Evolutionary conservation across 35 echinoderm and acorn worm species (phyloP).

Genomic region (Amphiura filiformis): DNA sequence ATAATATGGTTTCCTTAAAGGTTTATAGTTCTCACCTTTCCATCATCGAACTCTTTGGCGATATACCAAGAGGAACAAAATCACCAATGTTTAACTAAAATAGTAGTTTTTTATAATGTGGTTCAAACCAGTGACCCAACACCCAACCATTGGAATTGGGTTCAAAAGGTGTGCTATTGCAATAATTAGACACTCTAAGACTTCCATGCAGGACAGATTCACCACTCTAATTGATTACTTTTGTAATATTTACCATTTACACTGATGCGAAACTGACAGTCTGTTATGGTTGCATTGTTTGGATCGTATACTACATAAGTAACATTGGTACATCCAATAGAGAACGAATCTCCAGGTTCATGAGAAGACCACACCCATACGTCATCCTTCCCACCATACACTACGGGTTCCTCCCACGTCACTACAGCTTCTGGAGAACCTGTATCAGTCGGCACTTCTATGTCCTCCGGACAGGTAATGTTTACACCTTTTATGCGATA

Average conservation of each 20-base stretch:
- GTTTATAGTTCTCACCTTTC: no score
- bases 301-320: not conserved
- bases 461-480: not conserved
- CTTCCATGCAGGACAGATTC: no score
- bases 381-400: not conserved
- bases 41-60: no score
- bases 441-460: not conserved
- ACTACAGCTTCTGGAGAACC: not conserved
- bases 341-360: not conserved
- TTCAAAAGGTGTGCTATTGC: no score
- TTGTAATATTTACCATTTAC: not conserved
- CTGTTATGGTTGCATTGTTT: not conserved
- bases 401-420: not conserved
- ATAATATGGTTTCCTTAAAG: no score
- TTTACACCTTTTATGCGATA: not conserved
- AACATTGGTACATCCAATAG: not conserved
- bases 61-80: no score
- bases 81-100: no score
- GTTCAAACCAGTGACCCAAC: no score
- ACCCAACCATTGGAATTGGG: no score
- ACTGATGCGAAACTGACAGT: not conserved
- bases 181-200: no score
- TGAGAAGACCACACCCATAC: not conserved
- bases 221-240: no score
- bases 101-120: no score